Conservation (phyloP, 2,113 vertebrate species). For the Eublepharis macularius region DNA sequence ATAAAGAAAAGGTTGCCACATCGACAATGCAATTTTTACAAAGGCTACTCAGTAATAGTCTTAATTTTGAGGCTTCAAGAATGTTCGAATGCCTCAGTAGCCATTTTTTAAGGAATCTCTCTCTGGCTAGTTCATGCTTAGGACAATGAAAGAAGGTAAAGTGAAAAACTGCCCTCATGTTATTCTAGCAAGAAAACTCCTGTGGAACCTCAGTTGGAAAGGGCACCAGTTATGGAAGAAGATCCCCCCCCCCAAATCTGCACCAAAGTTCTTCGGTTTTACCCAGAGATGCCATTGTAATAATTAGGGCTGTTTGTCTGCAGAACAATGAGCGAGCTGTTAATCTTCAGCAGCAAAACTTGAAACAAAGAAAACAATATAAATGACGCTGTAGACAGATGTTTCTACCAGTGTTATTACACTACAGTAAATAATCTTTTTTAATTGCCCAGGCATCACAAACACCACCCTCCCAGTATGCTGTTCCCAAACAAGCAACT, state of each 20-base stretch:
- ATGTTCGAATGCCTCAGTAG: no score
- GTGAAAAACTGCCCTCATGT: not conserved
- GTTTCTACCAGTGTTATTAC: not conserved
- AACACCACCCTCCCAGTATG: slow-evolving; percentile 23
- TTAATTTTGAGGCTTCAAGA: no score
- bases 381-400: slow-evolving; percentile 15
- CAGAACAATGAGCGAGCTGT: slow-evolving; percentile 24
- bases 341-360: slow-evolving; percentile 12
- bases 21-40: no score
- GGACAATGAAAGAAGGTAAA: no score
- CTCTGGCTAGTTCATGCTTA: no score
- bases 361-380: slow-evolving; percentile 34
- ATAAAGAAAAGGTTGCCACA: no score
- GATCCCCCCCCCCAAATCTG: not conserved
- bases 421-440: slow-evolving; percentile 7
- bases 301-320: slow-evolving; percentile 26
- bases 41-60: no score
- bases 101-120: no score
- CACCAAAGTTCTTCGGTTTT: slow-evolving; percentile 6
- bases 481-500: not conserved
- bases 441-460: slow-evolving; percentile 40
- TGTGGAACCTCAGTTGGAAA: not conserved
- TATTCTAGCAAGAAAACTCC: not conserved
- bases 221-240: slow-evolving; percentile 6
- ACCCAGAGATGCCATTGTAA: not conserved